Conservation (phyloP, 2,113 vertebrate genomes). For the Asarcornis scutulata region DNA sequence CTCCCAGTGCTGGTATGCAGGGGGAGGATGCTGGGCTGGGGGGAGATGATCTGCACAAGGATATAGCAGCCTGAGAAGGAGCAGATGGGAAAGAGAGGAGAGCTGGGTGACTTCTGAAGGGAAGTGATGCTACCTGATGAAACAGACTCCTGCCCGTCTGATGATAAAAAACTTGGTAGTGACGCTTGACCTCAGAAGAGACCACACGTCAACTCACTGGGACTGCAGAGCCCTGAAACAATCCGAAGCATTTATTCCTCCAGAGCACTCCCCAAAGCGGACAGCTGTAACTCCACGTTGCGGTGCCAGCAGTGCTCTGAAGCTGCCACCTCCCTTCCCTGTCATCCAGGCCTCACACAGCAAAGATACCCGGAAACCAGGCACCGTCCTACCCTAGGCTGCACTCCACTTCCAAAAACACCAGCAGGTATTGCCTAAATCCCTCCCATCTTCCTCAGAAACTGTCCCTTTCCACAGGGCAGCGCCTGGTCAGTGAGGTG, state of each 20-base stretch:
- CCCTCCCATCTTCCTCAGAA: not conserved
- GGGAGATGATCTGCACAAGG: not conserved
- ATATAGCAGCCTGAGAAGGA: not conserved
- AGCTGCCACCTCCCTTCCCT: not conserved
- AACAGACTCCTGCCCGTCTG: not conserved
- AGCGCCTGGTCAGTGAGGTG: accelerated
- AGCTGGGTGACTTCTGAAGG: not conserved
- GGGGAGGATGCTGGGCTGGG: not conserved
- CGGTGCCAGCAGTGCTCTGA: not conserved
- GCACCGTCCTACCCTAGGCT: not conserved
- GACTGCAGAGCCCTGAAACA: not conserved
- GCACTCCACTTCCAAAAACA: not conserved
- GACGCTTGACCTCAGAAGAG: not conserved
- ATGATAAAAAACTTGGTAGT: not conserved
- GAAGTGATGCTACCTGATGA: not conserved
- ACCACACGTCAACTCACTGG: not conserved
- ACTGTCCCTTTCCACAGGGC: not conserved
- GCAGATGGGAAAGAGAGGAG: not conserved
- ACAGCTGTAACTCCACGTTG: not conserved
- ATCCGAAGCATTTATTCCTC: not conserved
- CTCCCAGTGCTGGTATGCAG: not conserved
- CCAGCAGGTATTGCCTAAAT: not conserved
- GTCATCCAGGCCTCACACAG: not conserved
- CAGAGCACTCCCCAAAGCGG: not conserved
- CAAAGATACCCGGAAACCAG: not conserved